A percentile compares a stretch with the other conserved stretches of the same genome.
phyloP scores from a whole-genome alignment of 2,113 vertebrate genomes.

The Glareola pratincola region DNA sequence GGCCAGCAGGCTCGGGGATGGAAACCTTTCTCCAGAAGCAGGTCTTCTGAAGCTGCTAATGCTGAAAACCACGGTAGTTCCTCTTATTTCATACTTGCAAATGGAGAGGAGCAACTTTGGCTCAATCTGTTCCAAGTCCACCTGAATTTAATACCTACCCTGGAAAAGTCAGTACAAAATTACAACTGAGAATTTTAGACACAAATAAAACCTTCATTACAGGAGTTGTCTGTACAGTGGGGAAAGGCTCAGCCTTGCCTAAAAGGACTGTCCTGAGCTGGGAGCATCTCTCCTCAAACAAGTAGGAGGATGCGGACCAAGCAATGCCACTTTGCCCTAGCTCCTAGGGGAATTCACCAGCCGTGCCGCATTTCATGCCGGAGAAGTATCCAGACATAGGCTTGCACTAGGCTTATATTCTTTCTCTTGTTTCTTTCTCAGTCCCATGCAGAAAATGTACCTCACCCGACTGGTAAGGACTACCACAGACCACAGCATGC shows the following conservation, averaged over 20 bases:
- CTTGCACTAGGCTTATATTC: background rate
- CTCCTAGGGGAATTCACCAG: background rate
- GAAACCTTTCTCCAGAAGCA: background rate
- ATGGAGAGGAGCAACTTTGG: background rate
- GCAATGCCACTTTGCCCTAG: background rate
- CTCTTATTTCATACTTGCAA: background rate
- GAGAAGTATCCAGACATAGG: background rate
- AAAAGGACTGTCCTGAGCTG: background rate
- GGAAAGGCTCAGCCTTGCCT: background rate
- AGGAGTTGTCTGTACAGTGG: background rate
- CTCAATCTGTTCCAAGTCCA: background rate
- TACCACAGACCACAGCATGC: background rate
- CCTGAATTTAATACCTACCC: background rate
- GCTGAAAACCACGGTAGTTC: background rate
- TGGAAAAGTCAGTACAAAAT: background rate
- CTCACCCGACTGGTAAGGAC: fast-evolving
- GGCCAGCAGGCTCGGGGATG: background rate
- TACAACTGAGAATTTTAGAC: background rate
- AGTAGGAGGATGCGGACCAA: background rate
- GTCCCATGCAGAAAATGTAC: background rate
- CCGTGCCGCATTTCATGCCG: background rate
- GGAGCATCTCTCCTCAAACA: background rate
- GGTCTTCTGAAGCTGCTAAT: background rate
- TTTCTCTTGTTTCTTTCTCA: background rate
- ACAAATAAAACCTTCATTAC: background rate